A percentile compares a stretch with the other conserved stretches of the same genome.
Conservation (phyloP, 35 echinoderm and acorn worm genomes). For the Apostichopus californicus region DNA sequence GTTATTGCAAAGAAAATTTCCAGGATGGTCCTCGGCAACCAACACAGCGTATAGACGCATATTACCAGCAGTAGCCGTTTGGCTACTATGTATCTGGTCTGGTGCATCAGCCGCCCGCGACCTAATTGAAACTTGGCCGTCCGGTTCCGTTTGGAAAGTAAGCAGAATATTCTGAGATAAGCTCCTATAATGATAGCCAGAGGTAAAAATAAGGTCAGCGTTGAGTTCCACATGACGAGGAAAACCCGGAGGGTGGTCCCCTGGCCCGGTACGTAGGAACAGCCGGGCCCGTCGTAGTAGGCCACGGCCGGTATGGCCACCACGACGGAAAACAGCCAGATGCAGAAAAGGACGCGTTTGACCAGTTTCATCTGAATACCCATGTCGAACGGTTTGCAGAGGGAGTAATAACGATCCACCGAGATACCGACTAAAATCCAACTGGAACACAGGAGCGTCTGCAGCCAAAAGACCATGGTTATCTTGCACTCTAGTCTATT, state of each 20-base stretch:
- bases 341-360: conserved; percentile 57
- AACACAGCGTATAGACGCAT: conserved; percentile 80
- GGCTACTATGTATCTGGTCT: conserved; percentile 82
- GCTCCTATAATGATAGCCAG: conserved; percentile 79
- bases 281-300: conserved; percentile 62
- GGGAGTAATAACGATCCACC: conserved; percentile 87
- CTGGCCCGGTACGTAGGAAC: conserved; percentile 20
- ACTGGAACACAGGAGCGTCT: conserved; percentile 78
- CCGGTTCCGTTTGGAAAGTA: conserved; percentile 67
- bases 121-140: conserved; percentile 46
- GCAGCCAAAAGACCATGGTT: conserved; percentile 86
- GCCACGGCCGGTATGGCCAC: conserved; percentile 65
- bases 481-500: conserved; percentile 73
- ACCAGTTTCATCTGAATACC: conserved; percentile 67
- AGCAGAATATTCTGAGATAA: conserved; percentile 82
- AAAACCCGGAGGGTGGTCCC: conserved; percentile 38
- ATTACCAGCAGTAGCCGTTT: conserved; percentile 94
- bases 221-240: conserved; percentile 57
- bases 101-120: conserved; percentile 60
- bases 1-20: conserved; percentile 72
- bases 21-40: conserved; percentile 83
- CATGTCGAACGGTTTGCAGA: conserved; percentile 81
- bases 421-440: conserved; percentile 99
- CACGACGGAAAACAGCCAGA: conserved; percentile 78
- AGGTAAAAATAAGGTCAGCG: conserved; percentile 72